These are phyloP conservation scores for Bactericera cockerelli DNA, from an alignment of 1,140 invertebrate genomes.

Conservation along the genomic window DNA sequence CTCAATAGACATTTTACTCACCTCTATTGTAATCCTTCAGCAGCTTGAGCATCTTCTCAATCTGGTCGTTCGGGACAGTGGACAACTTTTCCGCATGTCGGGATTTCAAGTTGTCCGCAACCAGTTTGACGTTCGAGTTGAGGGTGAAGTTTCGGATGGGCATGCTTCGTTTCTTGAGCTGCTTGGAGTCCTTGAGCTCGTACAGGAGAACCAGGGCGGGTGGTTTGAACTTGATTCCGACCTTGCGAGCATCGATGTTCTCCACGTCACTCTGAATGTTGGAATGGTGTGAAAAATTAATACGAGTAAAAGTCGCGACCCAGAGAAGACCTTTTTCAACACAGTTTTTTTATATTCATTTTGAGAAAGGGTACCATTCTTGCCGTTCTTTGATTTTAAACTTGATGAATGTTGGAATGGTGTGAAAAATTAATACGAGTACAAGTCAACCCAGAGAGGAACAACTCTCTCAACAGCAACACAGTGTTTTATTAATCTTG, in stretches of 20 bases:
- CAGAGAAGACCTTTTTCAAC: too few species aligned
- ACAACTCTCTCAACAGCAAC: too few species aligned
- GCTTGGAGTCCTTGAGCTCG: neutral
- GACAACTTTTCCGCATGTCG: neutral
- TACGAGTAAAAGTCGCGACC: too few species aligned
- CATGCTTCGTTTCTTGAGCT: neutral
- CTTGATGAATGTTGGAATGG: too few species aligned
- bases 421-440: too few species aligned
- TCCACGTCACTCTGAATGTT: slow-evolving; percentile 7
- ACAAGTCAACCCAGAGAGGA: too few species aligned
- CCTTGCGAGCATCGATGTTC: neutral
- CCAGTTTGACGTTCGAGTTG: neutral
- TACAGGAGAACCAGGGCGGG: neutral
- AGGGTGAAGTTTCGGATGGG: neutral
- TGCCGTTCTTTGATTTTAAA: too few species aligned
- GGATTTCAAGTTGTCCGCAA: neutral
- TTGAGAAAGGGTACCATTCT: too few species aligned
- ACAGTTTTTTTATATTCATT: too few species aligned
- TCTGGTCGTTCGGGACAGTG: neutral
- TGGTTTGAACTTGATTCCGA: neutral
- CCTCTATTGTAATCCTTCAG: slow-evolving; percentile 5
- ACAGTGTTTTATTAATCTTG: too few species aligned
- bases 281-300: too few species aligned
- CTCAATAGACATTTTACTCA: neutral
- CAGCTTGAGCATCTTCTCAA: slow-evolving; percentile 1